These are phyloP conservation scores for Hylaeus volcanicus DNA, from an alignment of 1,140 invertebrate genomes.

Conservation along the genomic window DNA sequence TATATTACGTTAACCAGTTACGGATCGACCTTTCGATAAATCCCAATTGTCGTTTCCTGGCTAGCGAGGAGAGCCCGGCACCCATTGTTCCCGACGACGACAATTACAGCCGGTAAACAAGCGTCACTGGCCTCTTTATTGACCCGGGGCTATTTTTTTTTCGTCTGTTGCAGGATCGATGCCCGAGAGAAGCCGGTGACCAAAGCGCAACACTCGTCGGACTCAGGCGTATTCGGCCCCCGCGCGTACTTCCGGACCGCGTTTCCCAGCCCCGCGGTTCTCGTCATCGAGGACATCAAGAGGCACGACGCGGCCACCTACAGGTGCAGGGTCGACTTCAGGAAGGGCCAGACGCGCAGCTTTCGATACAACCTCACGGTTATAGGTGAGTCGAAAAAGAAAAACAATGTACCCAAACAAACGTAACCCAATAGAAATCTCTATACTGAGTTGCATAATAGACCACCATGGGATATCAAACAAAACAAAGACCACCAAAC, in stretches of 20 bases:
- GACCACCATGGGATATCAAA: no score
- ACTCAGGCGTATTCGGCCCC: conserved; percentile 88
- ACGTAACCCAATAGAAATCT: no score
- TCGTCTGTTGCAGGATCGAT: conserved; percentile 86
- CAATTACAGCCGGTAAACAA: conserved; percentile 7
- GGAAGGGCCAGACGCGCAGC: conserved; percentile 92
- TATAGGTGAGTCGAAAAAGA: conserved; percentile 86
- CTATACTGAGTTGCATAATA: no score
- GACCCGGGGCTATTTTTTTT: not conserved
- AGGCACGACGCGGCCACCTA: conserved; percentile 92
- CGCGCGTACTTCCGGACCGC: conserved; percentile 88
- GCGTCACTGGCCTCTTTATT: no score
- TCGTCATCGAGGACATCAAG: conserved; percentile 89
- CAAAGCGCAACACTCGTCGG: conserved; percentile 88
- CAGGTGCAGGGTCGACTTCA: conserved; percentile 93
- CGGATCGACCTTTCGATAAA: not conserved
- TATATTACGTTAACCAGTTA: conserved; percentile 24
- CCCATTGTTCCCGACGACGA: not conserved
- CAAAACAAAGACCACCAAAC: no score
- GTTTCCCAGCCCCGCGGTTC: conserved; percentile 86
- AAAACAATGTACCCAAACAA: no score
- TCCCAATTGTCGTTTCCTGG: not conserved
- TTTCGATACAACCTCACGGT: conserved; percentile 93
- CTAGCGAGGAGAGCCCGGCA: not conserved
- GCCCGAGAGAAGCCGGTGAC: conserved; percentile 87